A percentile compares a stretch with the other conserved stretches of the same genome.
These are phyloP conservation scores for Kryptopterus vitreolus DNA, from an alignment of 2,797 vertebrate genomes.

Conservation along the genomic window DNA sequence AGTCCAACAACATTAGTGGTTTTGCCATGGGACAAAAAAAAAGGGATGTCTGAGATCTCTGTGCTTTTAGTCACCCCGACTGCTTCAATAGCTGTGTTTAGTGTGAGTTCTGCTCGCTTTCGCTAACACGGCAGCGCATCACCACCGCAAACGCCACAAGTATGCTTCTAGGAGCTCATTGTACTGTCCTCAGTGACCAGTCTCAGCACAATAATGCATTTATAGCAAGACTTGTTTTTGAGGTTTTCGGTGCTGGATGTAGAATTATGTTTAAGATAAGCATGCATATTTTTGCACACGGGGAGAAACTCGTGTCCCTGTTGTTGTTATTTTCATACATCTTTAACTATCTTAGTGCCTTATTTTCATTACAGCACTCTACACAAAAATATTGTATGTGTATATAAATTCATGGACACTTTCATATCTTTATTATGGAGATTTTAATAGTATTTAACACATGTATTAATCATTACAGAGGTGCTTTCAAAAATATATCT, in stretches of 20 bases:
- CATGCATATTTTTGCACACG: background rate
- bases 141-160: constrained; percentile 62
- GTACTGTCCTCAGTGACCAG: constrained; percentile 26
- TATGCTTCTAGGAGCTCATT: constrained; percentile 58
- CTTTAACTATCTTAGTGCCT: background rate
- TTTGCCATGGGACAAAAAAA: constrained; percentile 17
- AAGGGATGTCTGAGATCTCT: constrained; percentile 29
- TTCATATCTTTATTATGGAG: background rate
- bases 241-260: constrained; percentile 19
- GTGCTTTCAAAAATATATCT: background rate
- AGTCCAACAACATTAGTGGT: background rate
- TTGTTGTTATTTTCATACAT: background rate
- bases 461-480: no score
- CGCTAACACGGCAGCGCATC: constrained; percentile 56
- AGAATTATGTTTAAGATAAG: constrained; percentile 24
- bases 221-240: constrained; percentile 26
- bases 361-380: background rate
- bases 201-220: constrained; percentile 21
- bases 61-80: constrained; percentile 1
- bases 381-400: background rate
- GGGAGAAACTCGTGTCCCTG: background rate
- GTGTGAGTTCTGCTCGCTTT: constrained; percentile 54
- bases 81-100: constrained; percentile 49
- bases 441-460: background rate
- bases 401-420: background rate